Conservation (phyloP, 2,113 vertebrate genomes). For the Haemorhous mexicanus region DNA sequence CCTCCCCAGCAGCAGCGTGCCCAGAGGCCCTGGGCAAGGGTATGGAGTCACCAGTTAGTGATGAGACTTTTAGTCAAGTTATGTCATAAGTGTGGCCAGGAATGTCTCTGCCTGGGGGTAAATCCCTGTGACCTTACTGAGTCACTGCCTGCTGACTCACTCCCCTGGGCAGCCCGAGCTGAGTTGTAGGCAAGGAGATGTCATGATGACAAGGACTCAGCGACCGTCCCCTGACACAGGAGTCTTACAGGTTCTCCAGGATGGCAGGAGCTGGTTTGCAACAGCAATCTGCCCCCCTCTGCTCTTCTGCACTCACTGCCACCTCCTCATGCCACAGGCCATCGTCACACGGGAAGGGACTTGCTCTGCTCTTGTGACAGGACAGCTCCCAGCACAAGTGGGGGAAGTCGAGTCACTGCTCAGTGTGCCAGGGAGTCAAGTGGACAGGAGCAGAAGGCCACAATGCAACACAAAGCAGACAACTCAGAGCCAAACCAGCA, state of each 20-base stretch:
- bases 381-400: not conserved
- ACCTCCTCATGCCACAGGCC: not conserved
- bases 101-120: not conserved
- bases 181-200: not conserved
- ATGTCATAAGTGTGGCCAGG: not conserved
- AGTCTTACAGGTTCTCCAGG: not conserved
- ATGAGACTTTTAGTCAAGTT: not conserved
- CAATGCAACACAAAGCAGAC: not conserved
- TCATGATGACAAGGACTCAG: not conserved
- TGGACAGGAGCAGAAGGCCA: not conserved
- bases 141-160: constrained; percentile 13
- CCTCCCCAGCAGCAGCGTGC: not conserved
- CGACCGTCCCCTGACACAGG: not conserved
- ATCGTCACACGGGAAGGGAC: accelerated
- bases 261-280: not conserved
- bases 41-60: not conserved
- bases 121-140: not conserved
- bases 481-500: not conserved
- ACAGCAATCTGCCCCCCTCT: not conserved
- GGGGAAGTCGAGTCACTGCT: not conserved
- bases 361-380: not conserved
- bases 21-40: not conserved
- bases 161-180: not conserved
- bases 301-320: not conserved
- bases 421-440: not conserved